Base-by-base conservation (phyloP, 53 echinoderm and acorn worm species). In the Holothuria leucospilota region DNA sequence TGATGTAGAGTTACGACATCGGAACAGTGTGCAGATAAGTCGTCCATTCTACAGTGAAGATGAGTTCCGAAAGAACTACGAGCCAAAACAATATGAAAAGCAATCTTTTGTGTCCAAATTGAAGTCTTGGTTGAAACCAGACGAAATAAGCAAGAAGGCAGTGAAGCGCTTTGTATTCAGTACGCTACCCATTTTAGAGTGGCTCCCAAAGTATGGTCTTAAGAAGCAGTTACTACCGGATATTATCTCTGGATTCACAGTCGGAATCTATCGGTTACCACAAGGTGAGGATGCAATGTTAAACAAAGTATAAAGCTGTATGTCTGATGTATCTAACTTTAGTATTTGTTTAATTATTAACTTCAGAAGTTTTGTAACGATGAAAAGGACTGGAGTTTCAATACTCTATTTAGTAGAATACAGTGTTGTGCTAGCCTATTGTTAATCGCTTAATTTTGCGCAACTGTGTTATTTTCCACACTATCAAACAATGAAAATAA, bases 21-120 rank as follows among this genome's bases (percentile, higher is more conserved):
- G 85, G 7, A 39, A 85, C 6, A 80, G 56, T 34, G 86, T 96
- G 29, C 77, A 85, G 28, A 89, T 96, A 63, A 89, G 82, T 26
- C 88, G 96, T 29, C 96, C 94, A 25, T 87, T 88, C 8, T 96
- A 96, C 91, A 96, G 80, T 10, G 96, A 96, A 80, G 87, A 94
- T 46, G 79, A 69, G 15, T 96, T 96, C 67, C 85, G 86, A 30
- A 72, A 88, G 21, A 86, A 87, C 68, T 94, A 94, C 65, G 84
- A 90, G 62, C 86, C 87, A 51, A 90, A 41, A 5, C 60, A 85
- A 59, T 63, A 77, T 30, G 82, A 85, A 68, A 77, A 84, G 34
- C 75, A 69, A 27, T 59, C 86, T 38, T 6, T 87, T n/a, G 52
- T 59, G 15, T 51, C 68, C 20, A 63, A 73, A 46, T 18, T 92